These are phyloP conservation scores for Ophthalmolycus amberensis DNA, from an alignment of 2,113 vertebrate genomes.

Conservation along the genomic window DNA sequence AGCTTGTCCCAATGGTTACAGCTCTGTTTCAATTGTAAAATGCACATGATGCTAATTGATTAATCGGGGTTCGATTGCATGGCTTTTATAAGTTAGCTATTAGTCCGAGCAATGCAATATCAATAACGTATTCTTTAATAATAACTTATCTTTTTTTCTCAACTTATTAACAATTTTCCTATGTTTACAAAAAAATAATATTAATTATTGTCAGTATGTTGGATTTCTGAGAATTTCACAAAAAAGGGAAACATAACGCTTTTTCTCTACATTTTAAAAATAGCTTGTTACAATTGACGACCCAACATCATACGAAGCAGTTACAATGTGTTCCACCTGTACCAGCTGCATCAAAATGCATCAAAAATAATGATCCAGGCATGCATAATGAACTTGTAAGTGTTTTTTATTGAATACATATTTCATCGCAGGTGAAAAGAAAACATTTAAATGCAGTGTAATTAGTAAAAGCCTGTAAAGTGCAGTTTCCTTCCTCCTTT, in stretches of 20 bases:
- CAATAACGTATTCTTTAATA: background rate
- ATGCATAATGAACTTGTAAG: too few relatives aligned
- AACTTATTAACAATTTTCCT: too few relatives aligned
- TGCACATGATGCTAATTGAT: slow-evolving; percentile 78
- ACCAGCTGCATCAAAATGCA: too few relatives aligned
- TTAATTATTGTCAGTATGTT: background rate
- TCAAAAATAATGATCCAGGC: too few relatives aligned
- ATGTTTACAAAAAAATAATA: background rate
- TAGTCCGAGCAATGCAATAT: background rate
- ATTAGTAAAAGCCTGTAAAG: background rate
- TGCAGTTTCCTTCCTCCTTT: background rate
- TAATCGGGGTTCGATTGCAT: slow-evolving; percentile 42
- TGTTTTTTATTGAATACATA: background rate
- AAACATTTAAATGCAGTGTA: background rate
- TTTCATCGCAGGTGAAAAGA: background rate
- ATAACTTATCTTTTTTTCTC: too few relatives aligned
- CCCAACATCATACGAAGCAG: too few relatives aligned
- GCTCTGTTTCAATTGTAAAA: slow-evolving; percentile 78
- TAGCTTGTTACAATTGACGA: too few relatives aligned
- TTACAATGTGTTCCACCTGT: too few relatives aligned
- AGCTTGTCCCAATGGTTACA: slow-evolving; percentile 71
- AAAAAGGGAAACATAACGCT: background rate
- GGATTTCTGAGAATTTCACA: background rate
- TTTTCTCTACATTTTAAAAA: too few relatives aligned
- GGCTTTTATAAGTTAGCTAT: slow-evolving; percentile 4